Evolutionary conservation across 2,888 invertebrate species (phyloP).

Genomic region (Pinctada fucata): DNA sequence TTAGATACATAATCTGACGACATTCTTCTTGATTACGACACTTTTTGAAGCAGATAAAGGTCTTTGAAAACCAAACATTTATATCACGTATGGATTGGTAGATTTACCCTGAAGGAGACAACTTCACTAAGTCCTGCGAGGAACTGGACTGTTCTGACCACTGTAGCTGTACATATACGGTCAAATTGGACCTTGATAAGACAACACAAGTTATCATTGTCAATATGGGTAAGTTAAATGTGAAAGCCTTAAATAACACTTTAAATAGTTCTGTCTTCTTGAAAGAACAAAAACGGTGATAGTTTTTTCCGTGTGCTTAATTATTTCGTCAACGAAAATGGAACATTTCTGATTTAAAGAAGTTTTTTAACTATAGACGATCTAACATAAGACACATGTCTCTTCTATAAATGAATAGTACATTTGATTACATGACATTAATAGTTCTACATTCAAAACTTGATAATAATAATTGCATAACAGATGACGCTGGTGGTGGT

Average conservation of each 20-base stretch:
- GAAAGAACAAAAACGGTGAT: too few species aligned
- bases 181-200: constrained; percentile 48
- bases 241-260: not conserved
- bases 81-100: not conserved
- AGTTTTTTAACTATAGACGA: too few species aligned
- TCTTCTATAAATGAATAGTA: too few species aligned
- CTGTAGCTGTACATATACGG: constrained; percentile 53
- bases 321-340: too few species aligned
- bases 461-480: too few species aligned
- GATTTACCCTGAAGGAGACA: constrained; percentile 18
- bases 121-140: constrained; percentile 39
- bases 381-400: too few species aligned
- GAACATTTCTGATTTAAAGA: too few species aligned
- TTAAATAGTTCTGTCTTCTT: not conserved
- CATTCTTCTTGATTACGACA: not conserved
- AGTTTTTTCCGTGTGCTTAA: too few species aligned
- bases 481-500: constrained; percentile 37
- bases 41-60: not conserved
- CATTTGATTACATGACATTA: too few species aligned
- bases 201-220: constrained; percentile 58
- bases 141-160: constrained; percentile 35
- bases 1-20: too few species aligned
- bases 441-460: too few species aligned
- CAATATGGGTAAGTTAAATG: constrained; percentile 45
- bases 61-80: not conserved